Evolutionary conservation across 2,113 vertebrate species (phyloP).

Genomic region (Ornithorhynchus anatinus): DNA sequence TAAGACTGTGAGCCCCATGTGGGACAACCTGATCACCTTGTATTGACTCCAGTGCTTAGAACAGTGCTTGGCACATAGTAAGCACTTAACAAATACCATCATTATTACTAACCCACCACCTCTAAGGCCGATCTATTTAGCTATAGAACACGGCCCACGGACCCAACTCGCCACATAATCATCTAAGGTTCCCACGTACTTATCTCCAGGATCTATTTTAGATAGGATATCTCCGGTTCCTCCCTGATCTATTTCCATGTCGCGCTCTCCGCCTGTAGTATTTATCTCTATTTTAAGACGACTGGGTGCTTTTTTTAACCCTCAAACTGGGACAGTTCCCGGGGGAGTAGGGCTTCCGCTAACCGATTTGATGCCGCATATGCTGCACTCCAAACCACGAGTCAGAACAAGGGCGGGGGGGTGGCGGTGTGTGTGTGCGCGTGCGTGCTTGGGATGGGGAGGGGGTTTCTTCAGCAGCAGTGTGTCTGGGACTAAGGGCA

Average conservation of each 20-base stretch:
- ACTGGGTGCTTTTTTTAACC: not conserved
- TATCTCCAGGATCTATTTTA: constrained; percentile 34
- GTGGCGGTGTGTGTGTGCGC: too few relatives aligned
- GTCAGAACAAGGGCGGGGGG: too few relatives aligned
- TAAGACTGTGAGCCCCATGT: too few relatives aligned
- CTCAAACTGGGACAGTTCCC: constrained; percentile 50
- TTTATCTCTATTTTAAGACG: constrained; percentile 57
- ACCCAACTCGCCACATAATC: not conserved
- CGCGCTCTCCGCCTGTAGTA: constrained; percentile 22
- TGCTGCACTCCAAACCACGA: constrained; percentile 18
- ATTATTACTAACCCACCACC: constrained; percentile 5
- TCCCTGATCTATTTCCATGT: constrained; percentile 22
- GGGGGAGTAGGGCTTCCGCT: not conserved
- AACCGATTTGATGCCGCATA: constrained; percentile 16
- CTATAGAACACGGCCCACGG: not conserved
- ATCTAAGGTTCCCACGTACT: constrained; percentile 33
- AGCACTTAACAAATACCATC: too few relatives aligned
- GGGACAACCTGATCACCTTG: too few relatives aligned
- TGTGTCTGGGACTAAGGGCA: too few relatives aligned
- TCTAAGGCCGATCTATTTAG: not conserved
- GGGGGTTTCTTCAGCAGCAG: not conserved
- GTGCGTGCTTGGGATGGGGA: not conserved
- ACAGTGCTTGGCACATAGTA: too few relatives aligned
- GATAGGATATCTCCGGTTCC: constrained; percentile 19
- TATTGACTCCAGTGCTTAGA: too few relatives aligned